Percentiles rank a stretch among this genome's conserved stretches.
These are phyloP conservation scores for Tryphoninae sp. DNA, from an alignment of 2,888 invertebrate species.

Conservation along the genomic window DNA sequence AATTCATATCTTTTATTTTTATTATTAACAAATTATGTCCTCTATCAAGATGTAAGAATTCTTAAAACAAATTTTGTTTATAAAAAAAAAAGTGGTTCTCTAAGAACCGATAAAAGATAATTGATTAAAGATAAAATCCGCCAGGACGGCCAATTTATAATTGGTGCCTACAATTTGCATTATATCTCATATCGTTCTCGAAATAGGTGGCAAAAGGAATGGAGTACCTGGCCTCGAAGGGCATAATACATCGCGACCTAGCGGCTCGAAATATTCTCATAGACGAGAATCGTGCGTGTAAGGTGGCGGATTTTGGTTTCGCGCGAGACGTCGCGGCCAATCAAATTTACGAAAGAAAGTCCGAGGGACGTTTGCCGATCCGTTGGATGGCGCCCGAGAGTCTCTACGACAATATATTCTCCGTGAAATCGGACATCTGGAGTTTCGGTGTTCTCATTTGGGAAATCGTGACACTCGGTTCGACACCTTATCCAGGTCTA, in stretches of 20 bases:
- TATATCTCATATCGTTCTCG: constrained; percentile 39
- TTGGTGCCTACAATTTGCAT: constrained; percentile 1
- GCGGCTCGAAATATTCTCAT: constrained; percentile 95
- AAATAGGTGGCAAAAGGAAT: constrained; percentile 84
- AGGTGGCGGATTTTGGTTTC: constrained; percentile 97
- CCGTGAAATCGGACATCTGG: constrained; percentile 97
- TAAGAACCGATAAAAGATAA: too few relatives aligned
- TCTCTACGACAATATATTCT: constrained; percentile 96
- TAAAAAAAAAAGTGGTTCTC: too few relatives aligned
- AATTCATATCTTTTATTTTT: too few relatives aligned
- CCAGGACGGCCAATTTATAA: too few relatives aligned
- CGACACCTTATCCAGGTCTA: constrained; percentile 96
- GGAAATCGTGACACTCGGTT: constrained; percentile 97
- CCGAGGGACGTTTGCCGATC: constrained; percentile 87
- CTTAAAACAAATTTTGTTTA: too few relatives aligned
- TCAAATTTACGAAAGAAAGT: constrained; percentile 94
- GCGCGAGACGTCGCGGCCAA: constrained; percentile 94
- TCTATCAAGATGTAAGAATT: too few relatives aligned
- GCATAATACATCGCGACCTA: constrained; percentile 93
- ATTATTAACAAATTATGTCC: too few relatives aligned
- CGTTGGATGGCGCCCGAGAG: constrained; percentile 99
- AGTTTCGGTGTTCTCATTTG: constrained; percentile 97
- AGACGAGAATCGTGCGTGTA: constrained; percentile 93
- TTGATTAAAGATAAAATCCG: too few relatives aligned
- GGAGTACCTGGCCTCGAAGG: constrained; percentile 79